A percentile compares a stretch with the other conserved stretches of the same genome.
These are phyloP conservation scores for Hecatera dysodea DNA, from an alignment of 2,888 invertebrate species.

Conservation along the genomic window DNA sequence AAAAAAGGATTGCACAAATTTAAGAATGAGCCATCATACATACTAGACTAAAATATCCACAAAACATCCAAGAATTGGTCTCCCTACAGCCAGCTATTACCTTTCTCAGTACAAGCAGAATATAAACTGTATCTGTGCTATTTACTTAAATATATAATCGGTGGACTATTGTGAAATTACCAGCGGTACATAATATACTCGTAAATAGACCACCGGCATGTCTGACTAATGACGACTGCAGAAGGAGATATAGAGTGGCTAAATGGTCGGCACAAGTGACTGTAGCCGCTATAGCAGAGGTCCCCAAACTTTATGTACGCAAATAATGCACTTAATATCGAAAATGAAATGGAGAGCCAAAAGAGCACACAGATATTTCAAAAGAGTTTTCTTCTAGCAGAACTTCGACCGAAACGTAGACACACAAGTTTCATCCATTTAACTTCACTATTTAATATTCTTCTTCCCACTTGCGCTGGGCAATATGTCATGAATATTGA, in stretches of 20 bases:
- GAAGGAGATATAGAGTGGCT: slow-evolving; percentile 15
- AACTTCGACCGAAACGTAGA: too few relatives aligned
- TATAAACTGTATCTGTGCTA: slow-evolving; percentile 66
- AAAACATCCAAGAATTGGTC: slow-evolving; percentile 9
- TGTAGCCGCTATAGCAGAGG: background rate
- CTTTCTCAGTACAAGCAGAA: slow-evolving; percentile 60
- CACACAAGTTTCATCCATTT: too few relatives aligned
- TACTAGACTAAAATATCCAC: slow-evolving; percentile 7
- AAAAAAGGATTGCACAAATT: too few relatives aligned
- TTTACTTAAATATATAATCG: slow-evolving; percentile 68
- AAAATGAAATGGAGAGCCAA: too few relatives aligned
- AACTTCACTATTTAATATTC: too few relatives aligned
- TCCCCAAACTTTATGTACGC: background rate
- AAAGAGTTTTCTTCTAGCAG: too few relatives aligned
- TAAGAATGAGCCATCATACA: background rate
- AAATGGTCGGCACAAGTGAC: slow-evolving; percentile 9
- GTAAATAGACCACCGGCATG: slow-evolving; percentile 60
- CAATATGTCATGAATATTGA: too few relatives aligned
- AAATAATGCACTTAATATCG: too few relatives aligned
- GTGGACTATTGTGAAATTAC: slow-evolving; percentile 62
- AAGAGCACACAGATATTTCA: too few relatives aligned
- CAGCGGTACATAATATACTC: slow-evolving; percentile 49
- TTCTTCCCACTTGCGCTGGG: too few relatives aligned
- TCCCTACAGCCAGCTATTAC: slow-evolving; percentile 57
- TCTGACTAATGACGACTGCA: slow-evolving; percentile 42